phyloP scores from a whole-genome alignment of 2,797 vertebrate species.

The Danio jaintianensis region DNA sequence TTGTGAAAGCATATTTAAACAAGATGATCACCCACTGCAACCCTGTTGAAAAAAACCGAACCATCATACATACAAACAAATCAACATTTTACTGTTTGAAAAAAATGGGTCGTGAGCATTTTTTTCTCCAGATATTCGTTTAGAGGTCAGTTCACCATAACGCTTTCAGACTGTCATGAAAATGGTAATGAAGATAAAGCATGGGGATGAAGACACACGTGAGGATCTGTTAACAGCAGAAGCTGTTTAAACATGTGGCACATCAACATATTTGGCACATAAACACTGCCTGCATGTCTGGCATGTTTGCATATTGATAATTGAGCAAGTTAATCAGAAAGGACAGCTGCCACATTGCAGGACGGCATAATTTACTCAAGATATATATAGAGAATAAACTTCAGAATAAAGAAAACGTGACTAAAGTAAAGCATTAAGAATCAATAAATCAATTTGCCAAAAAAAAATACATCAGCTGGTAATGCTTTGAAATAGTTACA shows the following conservation, averaged over 20 bases:
- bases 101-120: conserved; percentile 1
- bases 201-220: neutral
- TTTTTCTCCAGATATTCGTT: neutral
- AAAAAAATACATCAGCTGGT: neutral
- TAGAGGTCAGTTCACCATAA: conserved; percentile 10
- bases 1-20: conserved; percentile 11
- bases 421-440: neutral
- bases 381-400: neutral
- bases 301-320: conserved; percentile 44
- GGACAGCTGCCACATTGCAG: conserved; percentile 33
- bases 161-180: neutral
- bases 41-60: conserved; percentile 5
- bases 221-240: conserved; percentile 20
- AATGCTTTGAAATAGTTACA: neutral
- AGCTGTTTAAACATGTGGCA: conserved; percentile 23
- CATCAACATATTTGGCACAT: conserved; percentile 47
- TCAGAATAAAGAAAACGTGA: neutral
- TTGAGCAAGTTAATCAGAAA: conserved; percentile 32
- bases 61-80: conserved; percentile 16
- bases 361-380: neutral
- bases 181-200: conserved; percentile 21
- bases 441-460: neutral
- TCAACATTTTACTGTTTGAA: neutral
- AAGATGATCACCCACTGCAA: conserved; percentile 14
- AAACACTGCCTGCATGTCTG: conserved; percentile 15